Percentiles rank a stretch among this genome's conserved stretches.
Conservation (phyloP, 2,113 vertebrate genomes). For the Nerophis ophidion region DNA sequence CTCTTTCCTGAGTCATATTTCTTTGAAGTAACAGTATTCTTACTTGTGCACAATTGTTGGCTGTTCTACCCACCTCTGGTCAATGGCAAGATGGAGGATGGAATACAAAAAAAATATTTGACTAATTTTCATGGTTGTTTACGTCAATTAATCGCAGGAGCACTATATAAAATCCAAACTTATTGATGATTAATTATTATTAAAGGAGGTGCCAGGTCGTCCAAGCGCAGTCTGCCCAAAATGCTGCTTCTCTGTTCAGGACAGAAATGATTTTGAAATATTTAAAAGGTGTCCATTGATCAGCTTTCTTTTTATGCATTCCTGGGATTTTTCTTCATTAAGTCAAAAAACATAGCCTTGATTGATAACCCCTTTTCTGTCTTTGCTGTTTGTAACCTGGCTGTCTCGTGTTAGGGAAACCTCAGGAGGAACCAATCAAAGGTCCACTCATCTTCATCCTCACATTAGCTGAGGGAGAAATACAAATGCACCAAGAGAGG, state of each 20-base stretch:
- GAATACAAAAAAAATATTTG: too few species aligned
- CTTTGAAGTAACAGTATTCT: too few species aligned
- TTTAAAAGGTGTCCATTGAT: slow-evolving; percentile 4
- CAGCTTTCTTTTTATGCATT: slow-evolving; percentile 7
- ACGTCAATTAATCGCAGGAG: too few species aligned
- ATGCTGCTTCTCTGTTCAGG: slow-evolving; percentile 6
- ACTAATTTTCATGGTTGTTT: too few species aligned
- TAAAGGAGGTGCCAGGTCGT: slow-evolving; percentile 21
- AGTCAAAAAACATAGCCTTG: slow-evolving; percentile 13
- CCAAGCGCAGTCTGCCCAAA: slow-evolving; percentile 10
- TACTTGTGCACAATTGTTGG: too few species aligned
- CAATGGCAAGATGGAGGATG: too few species aligned
- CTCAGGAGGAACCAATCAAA: slow-evolving; percentile 29
- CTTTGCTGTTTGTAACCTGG: slow-evolving; percentile 13
- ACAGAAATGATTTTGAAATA: neutral
- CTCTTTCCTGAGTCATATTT: too few species aligned
- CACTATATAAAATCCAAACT: too few species aligned
- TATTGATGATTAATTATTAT: too few species aligned
- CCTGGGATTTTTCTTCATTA: slow-evolving; percentile 8
- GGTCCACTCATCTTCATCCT: slow-evolving; percentile 70
- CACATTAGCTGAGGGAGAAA: slow-evolving; percentile 50
- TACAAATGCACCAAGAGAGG: slow-evolving; percentile 54
- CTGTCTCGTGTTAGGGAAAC: slow-evolving; percentile 3
- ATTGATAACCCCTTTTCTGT: slow-evolving; percentile 16
- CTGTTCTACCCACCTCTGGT: too few species aligned